Evolutionary conservation across 1,140 invertebrate species (phyloP), one percentile per base, ranked within the genome.

Genomic region (Trichonephila clavipes): DNA sequence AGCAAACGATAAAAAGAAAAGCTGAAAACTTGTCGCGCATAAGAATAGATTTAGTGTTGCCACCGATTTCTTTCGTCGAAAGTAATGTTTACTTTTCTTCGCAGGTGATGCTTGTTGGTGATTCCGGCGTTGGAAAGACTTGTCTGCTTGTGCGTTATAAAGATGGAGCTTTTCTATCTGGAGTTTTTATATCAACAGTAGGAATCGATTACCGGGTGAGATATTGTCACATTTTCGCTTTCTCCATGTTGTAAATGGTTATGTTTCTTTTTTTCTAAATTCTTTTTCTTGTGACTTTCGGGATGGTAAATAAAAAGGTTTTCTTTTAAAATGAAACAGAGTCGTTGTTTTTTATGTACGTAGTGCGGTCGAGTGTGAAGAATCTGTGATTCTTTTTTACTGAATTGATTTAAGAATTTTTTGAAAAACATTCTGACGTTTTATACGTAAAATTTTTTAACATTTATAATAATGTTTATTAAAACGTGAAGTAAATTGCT

Each of bases 151-250:
- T 98, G 77, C 97, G 97, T 95, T 98, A 98, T 96, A 97, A 98
- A 95, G 98, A 98, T 95, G 98, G 98, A 94, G 97, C 97, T 92
- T 99, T 98, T 96, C 96, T 98, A 83, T 97, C 97, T 94, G 98
- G 98, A 95, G 98, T 98, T 96, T 99, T 98, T 96, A 98, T 99
- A 96, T 98, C 98, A 94, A 99, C 98, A 28, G 98, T 99, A 95
- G 98, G 98, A 96, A 98, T 99, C 96, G 98, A 99, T 96, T 99
- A 98, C 96, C 97, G 98, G 97, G 98, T 99, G 97, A 97, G 97
- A 95, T 95, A 92, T 81, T n/a, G 82, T 85, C 69, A 16, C 28
- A 34, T 77, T 77, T 77, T 86, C 64, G 88, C 40, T 64, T 88
- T 66, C 58, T 51, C 18, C 4, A 5, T 62, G 58, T 69, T 10